A percentile compares a stretch with the other conserved stretches of the same genome.
phyloP scores from a whole-genome alignment of 2,797 vertebrate genomes.

The Hyperoplus immaculatus region DNA sequence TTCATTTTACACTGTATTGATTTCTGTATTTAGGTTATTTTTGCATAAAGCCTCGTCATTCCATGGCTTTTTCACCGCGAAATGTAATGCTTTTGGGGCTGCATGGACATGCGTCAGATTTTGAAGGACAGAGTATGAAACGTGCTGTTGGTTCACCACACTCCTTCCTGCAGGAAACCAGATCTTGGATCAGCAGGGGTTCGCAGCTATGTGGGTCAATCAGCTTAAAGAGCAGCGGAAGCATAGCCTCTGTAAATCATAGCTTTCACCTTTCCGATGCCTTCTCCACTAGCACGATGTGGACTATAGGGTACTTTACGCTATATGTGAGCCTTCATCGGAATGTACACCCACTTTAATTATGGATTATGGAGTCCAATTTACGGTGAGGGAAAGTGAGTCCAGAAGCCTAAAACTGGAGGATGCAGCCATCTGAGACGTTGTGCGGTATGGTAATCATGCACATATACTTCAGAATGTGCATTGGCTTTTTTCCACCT shows the following conservation, averaged over 20 bases:
- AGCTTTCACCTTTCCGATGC: constrained; percentile 24
- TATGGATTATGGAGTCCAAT: constrained; percentile 34
- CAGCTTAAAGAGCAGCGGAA: constrained; percentile 42
- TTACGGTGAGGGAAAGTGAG: constrained; percentile 7
- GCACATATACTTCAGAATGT: constrained; percentile 38
- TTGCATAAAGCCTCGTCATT: constrained; percentile 18
- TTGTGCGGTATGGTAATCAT: constrained; percentile 26
- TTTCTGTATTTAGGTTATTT: constrained; percentile 32
- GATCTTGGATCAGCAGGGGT: constrained; percentile 36
- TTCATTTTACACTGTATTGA: not conserved
- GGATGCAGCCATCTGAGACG: constrained; percentile 26
- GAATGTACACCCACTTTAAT: constrained; percentile 1
- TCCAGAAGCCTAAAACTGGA: constrained; percentile 47
- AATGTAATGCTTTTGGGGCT: constrained; percentile 27
- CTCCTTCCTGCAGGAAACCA: constrained; percentile 38
- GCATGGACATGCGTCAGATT: constrained; percentile 43
- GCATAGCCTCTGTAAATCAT: constrained; percentile 28
- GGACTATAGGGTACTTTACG: not conserved
- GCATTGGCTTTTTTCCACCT: constrained; percentile 58
- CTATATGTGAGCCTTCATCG: constrained; percentile 22
- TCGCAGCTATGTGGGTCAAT: constrained; percentile 59
- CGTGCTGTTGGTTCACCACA: constrained; percentile 8
- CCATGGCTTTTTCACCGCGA: constrained; percentile 23
- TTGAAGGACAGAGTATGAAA: constrained; percentile 36
- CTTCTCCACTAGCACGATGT: not conserved